Evolutionary conservation across 1,140 invertebrate species (phyloP), one percentile per base, ranked within the genome.

Genomic region (Ectropis grisescens): DNA sequence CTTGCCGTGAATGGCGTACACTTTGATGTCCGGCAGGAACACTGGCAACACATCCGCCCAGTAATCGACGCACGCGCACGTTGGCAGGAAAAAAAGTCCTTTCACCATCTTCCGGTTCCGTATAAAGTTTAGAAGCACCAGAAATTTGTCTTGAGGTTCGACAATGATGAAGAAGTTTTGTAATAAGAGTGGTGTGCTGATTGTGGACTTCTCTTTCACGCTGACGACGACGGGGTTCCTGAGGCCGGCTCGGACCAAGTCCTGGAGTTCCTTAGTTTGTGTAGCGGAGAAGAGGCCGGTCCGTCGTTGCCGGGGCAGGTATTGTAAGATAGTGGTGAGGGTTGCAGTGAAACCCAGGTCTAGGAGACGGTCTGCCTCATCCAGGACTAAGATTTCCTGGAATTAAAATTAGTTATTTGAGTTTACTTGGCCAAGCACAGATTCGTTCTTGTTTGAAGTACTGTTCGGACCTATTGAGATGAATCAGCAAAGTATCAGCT

Each of bases 271-370:
- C 69, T 95, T 95, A 0, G 97, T 98, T 81, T 99, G 97, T 10
- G 98, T 99, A 3, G 98, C 98, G 13, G 97, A 99, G 82, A 99
- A 99, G 11, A 99, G 84, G 0, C 96, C 96, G 0, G 98, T 99
- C 58, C 96, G 85, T 48, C 98, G 81, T 61, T 98, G 94, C 34
- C 96, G 91, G 0, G 98, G 98, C 27, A 99, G 78, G 74, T 92
- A 94, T 56, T 89, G 88, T 0, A 99, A 83, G 56, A 99, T 98
- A 24, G 90, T 93, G 48, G 95, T 95, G 1, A 99, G 81, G n/a
- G 90, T 89, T 5, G 86, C 82, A 60, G 93, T 91, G 80, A 99
- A 99, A 2, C 97, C 97, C 45, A 98, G 84, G 61, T 97, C 96
- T 22, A 99, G 76, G 4, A 99, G 82, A 41, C 94, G 86, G 82